Evolutionary conservation across 2,888 invertebrate species (phyloP), one percentile per base, ranked within the genome.

Genomic region (Hedychridium roseum): DNA sequence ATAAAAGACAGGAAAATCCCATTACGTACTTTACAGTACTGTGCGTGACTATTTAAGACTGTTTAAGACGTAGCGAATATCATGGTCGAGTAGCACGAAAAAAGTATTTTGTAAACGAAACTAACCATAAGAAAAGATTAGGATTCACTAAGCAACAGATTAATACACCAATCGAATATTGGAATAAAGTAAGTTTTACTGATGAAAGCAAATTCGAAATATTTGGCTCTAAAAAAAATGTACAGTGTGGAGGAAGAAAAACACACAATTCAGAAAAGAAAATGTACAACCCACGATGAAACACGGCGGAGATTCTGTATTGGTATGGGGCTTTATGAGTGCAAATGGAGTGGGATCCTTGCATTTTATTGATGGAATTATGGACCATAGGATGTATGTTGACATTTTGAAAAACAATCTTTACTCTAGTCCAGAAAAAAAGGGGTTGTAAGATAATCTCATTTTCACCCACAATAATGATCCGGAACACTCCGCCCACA

Each of bases 271-370:
- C 9, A 26, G 58, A 9, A 26, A 41, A 34, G 44, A 60, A 37
- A 57, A 64, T 30, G 20, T 64, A 7, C 27, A 20, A 4, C 46
- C 59, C 17, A 66, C 63, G n/a, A 57, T 70, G 0, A 68, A 70
- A 42, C 66, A 67, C 41, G 64, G 64, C 9, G 62, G 58, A 9
- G 65, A 66, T 11, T 49, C 36, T n/a, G 60, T 66, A 4, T 56
- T 60, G 56, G 57, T 66, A 6, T 68, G 64, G 61, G 61, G 65
- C 6, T 60, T 50, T 43, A 60, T 68, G 36, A 34, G 57, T 9
- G 54, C 50, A 18, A 39, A 43, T 37, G 61, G 59, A 18, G 50
- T 65, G 1, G 59, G 63, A 4, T 52, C 51, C 31, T 43, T 69
- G 17, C 18, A 32, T 21, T 46, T 46, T 17, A 42, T 50, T 12